Evolutionary conservation across 2,888 invertebrate species (phyloP), one percentile per base, ranked within the genome.

Genomic region (Meteorus colon): DNA sequence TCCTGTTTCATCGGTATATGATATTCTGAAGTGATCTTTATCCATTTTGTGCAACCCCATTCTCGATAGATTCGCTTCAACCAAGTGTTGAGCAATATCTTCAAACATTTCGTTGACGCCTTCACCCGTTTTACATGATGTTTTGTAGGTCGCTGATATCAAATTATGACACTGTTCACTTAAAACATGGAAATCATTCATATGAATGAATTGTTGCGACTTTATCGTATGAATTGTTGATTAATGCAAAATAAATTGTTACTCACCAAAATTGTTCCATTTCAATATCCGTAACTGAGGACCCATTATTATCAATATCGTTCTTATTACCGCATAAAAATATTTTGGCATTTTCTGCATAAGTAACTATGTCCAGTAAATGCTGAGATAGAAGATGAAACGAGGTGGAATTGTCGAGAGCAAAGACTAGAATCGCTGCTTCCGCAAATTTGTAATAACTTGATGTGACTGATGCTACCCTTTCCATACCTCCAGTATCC

Each of bases 401-500:
- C 10, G 97, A 97, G 51, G 97, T 96, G 10, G 96, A 94, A 91
- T 97, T 97, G 87, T 97, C 96, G 80, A 97, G 91, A 51, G 96
- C 95, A 91, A 97, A 98, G 6, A 97, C 97, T 79, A 98, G 91
- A 83, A 98, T 94, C 76, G 97, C 98, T 78, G 97, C 98, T 89
- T 97, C 97, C 3, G 98, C 96, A 91, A 97, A 97, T 90, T 98
- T 97, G 89, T 97, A 98, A 89, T 98, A 98, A 87, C 96, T 97
- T 37, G 97, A 96, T 14, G 98, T 98, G 27, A 98, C 96, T 3
- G 97, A 97, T 65, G 97, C 97, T 79, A 98, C 97, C 84, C 98
- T 92, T 90, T 98, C 98, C 96, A 98, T 97, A 68, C 98, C 98
- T 81, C 97, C 98, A 51, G 98, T 98, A 88, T 98, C 98, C 97